Percentiles rank a stretch among this genome's conserved stretches.
Conservation (phyloP, 2,113 vertebrate species). For the Phocoena phocoena region DNA sequence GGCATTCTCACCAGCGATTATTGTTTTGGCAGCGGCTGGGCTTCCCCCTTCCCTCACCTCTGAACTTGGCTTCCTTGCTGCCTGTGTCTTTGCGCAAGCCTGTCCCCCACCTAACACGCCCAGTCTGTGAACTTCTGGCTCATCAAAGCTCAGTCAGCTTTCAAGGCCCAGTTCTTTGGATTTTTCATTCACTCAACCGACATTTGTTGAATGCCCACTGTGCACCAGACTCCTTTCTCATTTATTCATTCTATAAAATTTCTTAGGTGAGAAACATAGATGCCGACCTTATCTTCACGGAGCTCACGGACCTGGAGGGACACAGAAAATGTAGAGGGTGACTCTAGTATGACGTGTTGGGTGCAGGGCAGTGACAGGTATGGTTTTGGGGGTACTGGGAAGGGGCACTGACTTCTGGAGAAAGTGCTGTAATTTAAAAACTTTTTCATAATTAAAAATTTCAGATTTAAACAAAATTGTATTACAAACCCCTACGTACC, state of each 20-base stretch:
- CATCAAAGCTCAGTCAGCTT: neutral
- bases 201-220: neutral
- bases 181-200: neutral
- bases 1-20: fast-evolving
- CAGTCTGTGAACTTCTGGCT: neutral
- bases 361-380: neutral
- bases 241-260: neutral
- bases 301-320: neutral
- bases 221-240: neutral
- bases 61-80: neutral
- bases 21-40: neutral
- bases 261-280: neutral
- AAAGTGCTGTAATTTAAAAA: neutral
- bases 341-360: neutral
- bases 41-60: neutral
- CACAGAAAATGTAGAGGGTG: neutral
- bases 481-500: fast-evolving
- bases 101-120: fast-evolving
- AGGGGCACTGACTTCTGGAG: neutral
- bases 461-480: neutral
- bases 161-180: neutral
- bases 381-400: fast-evolving
- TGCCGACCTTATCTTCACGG: fast-evolving
- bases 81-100: neutral
- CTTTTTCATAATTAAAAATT: neutral